Conservation (phyloP, 2,888 invertebrate genomes). For the Amphiduros pacificus region DNA sequence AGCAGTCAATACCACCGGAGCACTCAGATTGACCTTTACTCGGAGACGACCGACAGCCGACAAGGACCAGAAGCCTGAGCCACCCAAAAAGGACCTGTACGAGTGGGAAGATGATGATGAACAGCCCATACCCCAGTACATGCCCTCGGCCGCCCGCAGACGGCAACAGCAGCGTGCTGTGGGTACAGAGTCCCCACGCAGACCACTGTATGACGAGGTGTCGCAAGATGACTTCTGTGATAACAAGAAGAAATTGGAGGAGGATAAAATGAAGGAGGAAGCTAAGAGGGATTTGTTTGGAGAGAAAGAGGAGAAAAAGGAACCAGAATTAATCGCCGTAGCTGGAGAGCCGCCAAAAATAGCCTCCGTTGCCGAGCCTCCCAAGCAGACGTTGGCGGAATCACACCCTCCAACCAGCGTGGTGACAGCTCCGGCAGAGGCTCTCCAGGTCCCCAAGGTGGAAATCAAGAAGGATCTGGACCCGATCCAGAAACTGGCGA, state of each 20-base stretch:
- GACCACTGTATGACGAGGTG: slow-evolving; percentile 4
- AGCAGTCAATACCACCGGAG: neutral
- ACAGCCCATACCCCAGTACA: slow-evolving; percentile 14
- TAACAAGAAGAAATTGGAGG: slow-evolving; percentile 12
- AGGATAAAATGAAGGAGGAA: slow-evolving; percentile 15
- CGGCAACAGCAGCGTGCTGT: slow-evolving; percentile 3
- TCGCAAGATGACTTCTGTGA: slow-evolving; percentile 3
- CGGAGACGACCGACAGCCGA: neutral
- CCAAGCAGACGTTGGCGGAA: neutral
- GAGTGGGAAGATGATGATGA: slow-evolving; percentile 31
- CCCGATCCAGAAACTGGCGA: too few relatives aligned
- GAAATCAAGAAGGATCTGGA: slow-evolving; percentile 3
- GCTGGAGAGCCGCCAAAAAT: neutral
- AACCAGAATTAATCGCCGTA: neutral
- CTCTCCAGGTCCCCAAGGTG: too few relatives aligned
- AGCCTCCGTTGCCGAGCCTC: neutral
- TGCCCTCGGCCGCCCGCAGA: neutral
- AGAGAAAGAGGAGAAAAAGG: slow-evolving; percentile 30
- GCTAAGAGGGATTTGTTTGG: slow-evolving; percentile 31
- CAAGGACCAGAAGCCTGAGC: neutral
- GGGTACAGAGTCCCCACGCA: neutral
- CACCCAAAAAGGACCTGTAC: slow-evolving; percentile 24
- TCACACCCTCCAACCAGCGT: too few relatives aligned
- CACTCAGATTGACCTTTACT: slow-evolving; percentile 1
- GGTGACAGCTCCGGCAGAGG: too few relatives aligned